Conservation (phyloP, 2,113 vertebrate genomes). For the Dendrocopos noguchii region DNA sequence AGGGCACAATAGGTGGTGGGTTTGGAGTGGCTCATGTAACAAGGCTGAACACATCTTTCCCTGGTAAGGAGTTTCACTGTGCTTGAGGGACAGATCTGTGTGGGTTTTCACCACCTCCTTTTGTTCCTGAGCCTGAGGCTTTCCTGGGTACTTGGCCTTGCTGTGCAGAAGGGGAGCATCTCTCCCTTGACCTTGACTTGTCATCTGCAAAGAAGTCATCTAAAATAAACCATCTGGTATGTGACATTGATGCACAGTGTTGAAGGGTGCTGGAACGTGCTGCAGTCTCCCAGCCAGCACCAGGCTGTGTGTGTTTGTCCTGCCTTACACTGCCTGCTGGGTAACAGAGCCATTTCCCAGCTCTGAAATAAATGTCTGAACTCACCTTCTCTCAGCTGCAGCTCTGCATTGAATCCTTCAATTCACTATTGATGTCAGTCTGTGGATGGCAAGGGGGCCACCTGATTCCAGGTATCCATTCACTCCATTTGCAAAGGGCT, state of each 20-base stretch:
- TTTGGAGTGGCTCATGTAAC: not conserved
- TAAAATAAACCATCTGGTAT: not conserved
- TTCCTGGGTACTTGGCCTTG: not conserved
- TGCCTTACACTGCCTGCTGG: not conserved
- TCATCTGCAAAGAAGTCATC: not conserved
- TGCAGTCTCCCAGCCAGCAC: fast-evolving
- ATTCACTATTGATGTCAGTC: not conserved
- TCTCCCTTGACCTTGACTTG: not conserved
- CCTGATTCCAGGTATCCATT: not conserved
- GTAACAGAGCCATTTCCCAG: not conserved
- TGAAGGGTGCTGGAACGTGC: not conserved
- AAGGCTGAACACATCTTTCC: not conserved
- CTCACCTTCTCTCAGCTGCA: not conserved
- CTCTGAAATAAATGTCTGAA: not conserved
- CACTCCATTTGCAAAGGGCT: not conserved
- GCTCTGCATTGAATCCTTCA: not conserved
- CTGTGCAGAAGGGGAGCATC: not conserved
- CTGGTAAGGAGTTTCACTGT: not conserved
- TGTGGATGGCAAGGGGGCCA: fast-evolving
- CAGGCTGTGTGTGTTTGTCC: not conserved
- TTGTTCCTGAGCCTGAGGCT: not conserved
- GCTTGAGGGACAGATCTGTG: not conserved
- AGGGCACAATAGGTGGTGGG: not conserved
- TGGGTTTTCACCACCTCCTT: not conserved
- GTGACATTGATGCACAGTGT: not conserved